Percentiles rank a stretch among this genome's conserved stretches.
Evolutionary conservation across 2,888 invertebrate species (phyloP).

Genomic region (Hymenopus coronatus): DNA sequence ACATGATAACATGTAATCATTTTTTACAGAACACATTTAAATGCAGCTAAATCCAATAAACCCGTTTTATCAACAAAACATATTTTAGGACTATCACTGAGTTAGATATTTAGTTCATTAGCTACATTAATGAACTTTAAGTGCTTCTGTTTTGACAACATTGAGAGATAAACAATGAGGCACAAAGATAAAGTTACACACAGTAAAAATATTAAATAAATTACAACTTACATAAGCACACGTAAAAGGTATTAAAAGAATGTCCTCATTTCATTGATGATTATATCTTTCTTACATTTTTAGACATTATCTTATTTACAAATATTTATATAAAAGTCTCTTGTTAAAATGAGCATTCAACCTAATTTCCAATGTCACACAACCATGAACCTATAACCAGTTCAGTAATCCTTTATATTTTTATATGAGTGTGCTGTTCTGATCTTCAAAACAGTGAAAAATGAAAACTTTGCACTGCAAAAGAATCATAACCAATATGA

Average conservation of each 20-base stretch:
- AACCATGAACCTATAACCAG: not conserved
- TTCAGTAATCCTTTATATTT: not conserved
- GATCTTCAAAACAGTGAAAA: not conserved
- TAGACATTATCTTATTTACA: not conserved
- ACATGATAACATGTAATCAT: not conserved
- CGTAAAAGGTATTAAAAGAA: not conserved
- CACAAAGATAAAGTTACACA: not conserved
- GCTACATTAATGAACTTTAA: not conserved
- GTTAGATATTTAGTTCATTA: not conserved
- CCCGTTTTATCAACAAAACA: not conserved
- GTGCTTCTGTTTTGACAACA: not conserved
- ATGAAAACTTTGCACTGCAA: not conserved
- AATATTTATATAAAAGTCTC: not conserved
- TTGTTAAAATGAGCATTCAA: not conserved
- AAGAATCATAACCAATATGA: not conserved
- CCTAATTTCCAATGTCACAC: not conserved
- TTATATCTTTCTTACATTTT: not conserved
- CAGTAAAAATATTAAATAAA: not conserved
- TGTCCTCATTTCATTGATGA: not conserved
- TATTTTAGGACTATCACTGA: not conserved
- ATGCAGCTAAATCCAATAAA: not conserved
- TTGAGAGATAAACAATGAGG: not conserved
- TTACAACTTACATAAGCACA: not conserved
- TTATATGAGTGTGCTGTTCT: not conserved
- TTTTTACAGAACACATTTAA: not conserved